Conservation (phyloP, 2,113 vertebrate species). For the Alethe castanea region DNA sequence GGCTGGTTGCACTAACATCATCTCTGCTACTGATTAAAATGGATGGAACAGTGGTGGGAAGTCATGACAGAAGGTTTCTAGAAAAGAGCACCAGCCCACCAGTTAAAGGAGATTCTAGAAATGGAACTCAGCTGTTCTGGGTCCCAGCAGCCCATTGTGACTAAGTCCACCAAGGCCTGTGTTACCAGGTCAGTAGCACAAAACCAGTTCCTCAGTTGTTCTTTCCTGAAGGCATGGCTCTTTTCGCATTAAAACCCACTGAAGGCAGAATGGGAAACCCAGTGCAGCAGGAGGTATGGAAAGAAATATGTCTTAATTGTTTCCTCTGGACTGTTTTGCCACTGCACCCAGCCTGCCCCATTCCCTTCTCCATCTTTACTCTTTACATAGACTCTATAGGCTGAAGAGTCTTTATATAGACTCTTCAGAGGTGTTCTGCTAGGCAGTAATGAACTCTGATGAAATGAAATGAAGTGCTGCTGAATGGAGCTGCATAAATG, state of each 20-base stretch:
- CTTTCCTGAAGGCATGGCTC: neutral
- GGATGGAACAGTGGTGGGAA: neutral
- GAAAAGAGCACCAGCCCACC: accelerated
- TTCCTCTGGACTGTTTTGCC: neutral
- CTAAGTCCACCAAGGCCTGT: neutral
- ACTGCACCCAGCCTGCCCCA: neutral
- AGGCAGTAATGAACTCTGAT: neutral
- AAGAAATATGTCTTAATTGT: neutral
- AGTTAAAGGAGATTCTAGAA: neutral
- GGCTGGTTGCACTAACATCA: neutral
- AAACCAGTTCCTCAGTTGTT: neutral
- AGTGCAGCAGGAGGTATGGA: neutral
- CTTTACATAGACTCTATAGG: neutral
- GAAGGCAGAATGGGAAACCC: neutral
- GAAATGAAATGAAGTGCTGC: neutral
- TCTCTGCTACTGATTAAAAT: neutral
- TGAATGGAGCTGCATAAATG: neutral
- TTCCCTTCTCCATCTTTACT: neutral
- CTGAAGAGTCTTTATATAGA: neutral
- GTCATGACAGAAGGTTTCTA: neutral
- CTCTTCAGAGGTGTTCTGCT: neutral
- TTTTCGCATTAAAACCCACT: neutral
- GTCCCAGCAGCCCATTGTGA: neutral
- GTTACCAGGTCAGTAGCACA: neutral
- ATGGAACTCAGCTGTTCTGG: neutral